Percentiles rank a stretch among this genome's conserved stretches.
Conservation (phyloP, 2,113 vertebrate genomes). For the Xiphophorus maculatus region DNA sequence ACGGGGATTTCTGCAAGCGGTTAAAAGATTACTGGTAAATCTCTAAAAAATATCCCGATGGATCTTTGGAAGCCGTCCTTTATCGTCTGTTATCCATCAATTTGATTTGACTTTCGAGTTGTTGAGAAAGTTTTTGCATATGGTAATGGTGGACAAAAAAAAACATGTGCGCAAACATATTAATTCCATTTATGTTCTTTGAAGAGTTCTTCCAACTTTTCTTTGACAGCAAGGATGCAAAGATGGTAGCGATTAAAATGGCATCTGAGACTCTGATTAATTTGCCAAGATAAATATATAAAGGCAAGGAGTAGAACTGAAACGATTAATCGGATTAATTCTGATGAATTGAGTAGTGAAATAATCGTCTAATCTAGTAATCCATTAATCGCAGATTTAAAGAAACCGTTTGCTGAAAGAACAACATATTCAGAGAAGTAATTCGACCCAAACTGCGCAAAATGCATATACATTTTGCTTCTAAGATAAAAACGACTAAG, state of each 20-base stretch:
- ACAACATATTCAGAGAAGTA: too few relatives aligned
- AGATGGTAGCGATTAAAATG: conserved; percentile 68
- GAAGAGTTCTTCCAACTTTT: neutral
- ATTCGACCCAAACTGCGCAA: too few relatives aligned
- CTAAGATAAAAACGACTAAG: too few relatives aligned
- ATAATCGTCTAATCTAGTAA: too few relatives aligned
- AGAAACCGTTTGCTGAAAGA: too few relatives aligned
- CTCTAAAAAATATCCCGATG: neutral
- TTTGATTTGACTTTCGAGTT: neutral
- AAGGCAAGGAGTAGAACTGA: neutral
- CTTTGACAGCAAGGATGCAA: conserved; percentile 4
- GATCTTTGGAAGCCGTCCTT: conserved; percentile 16
- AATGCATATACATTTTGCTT: too few relatives aligned
- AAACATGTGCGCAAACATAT: neutral
- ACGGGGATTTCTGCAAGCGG: conserved; percentile 3
- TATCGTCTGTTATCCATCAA: neutral
- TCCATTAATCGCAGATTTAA: too few relatives aligned
- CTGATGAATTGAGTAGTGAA: too few relatives aligned
- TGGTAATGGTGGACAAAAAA: neutral
- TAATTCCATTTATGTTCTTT: neutral
- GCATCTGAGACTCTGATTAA: conserved; percentile 33
- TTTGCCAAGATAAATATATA: conserved; percentile 14
- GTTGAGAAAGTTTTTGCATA: neutral
- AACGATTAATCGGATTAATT: too few relatives aligned
- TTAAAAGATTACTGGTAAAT: conserved; percentile 9